Percentiles rank a stretch among this genome's conserved stretches.
phyloP scores from a whole-genome alignment of 2,797 vertebrate species.

The Gallinago solitaria region DNA sequence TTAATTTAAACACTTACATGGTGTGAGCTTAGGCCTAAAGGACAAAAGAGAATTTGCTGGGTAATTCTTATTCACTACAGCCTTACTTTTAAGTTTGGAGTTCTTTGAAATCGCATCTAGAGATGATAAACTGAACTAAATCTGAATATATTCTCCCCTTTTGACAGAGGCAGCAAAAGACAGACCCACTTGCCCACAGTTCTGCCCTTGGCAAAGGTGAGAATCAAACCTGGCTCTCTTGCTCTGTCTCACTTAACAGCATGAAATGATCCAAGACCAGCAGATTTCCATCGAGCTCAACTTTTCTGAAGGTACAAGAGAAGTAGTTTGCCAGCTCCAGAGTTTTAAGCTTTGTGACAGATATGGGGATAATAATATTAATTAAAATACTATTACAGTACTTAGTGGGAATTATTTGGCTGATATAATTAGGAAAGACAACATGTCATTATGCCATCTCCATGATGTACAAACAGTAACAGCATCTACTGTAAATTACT shows the following conservation, averaged over 20 bases:
- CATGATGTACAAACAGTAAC: conserved; percentile 33
- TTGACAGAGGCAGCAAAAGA: neutral
- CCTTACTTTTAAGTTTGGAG: neutral
- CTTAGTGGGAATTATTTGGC: conserved; percentile 45
- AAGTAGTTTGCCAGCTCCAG: neutral
- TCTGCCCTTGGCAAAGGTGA: neutral
- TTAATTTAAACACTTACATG: neutral
- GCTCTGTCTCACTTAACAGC: neutral
- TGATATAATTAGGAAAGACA: conserved; percentile 65
- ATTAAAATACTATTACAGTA: conserved; percentile 48
- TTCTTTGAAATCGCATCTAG: neutral
- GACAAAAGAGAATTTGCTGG: neutral
- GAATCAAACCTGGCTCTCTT: neutral
- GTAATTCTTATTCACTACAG: neutral
- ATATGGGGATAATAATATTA: conserved; percentile 28
- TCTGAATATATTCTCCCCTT: neutral
- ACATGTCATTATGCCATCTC: conserved; percentile 48
- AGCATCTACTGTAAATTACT: conserved; percentile 27
- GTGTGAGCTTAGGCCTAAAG: neutral
- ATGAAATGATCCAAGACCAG: neutral
- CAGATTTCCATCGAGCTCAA: neutral
- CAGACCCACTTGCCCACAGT: rapidly evolving
- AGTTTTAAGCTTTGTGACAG: neutral
- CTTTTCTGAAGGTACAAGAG: neutral
- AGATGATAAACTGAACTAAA: neutral